A percentile compares a stretch with the other conserved stretches of the same genome.
Evolutionary conservation across 2,113 vertebrate species (phyloP).

Genomic region (Phrynosoma blainvillii): DNA sequence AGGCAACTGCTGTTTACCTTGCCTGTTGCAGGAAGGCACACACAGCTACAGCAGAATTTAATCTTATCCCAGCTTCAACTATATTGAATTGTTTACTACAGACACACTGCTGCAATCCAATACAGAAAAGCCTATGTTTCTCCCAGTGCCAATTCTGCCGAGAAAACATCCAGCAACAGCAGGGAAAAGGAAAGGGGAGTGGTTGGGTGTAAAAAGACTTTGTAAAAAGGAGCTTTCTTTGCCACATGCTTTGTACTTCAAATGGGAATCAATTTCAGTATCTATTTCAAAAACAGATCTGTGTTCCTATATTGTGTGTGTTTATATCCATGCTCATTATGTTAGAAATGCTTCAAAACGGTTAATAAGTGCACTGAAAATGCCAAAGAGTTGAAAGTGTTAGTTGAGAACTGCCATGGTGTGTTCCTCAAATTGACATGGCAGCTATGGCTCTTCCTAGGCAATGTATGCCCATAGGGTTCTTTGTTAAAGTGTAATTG

Average conservation of each 20-base stretch:
- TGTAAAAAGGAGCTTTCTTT: too few relatives aligned
- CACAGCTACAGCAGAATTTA: too few relatives aligned
- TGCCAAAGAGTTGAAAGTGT: slow-evolving; percentile 2
- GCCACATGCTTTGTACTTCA: background rate
- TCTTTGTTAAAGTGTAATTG: background rate
- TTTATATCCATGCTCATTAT: background rate
- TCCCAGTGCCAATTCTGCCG: too few relatives aligned
- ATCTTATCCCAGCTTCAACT: too few relatives aligned
- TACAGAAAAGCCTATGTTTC: too few relatives aligned
- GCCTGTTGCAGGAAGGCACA: too few relatives aligned
- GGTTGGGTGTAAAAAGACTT: too few relatives aligned
- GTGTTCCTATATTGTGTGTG: background rate
- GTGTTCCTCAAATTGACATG: background rate
- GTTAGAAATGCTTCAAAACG: background rate
- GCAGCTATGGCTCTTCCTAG: background rate
- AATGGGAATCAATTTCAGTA: background rate
- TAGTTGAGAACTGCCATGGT: fast-evolving
- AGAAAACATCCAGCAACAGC: too few relatives aligned
- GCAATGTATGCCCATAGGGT: background rate
- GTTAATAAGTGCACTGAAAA: background rate
- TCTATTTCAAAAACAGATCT: background rate
- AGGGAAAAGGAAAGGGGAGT: too few relatives aligned
- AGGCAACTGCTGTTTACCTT: too few relatives aligned
- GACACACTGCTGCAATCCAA: too few relatives aligned
- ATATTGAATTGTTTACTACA: too few relatives aligned